Evolutionary conservation across 1,140 invertebrate genomes (phyloP).

Genomic region (Anadara kagoshimensis): DNA sequence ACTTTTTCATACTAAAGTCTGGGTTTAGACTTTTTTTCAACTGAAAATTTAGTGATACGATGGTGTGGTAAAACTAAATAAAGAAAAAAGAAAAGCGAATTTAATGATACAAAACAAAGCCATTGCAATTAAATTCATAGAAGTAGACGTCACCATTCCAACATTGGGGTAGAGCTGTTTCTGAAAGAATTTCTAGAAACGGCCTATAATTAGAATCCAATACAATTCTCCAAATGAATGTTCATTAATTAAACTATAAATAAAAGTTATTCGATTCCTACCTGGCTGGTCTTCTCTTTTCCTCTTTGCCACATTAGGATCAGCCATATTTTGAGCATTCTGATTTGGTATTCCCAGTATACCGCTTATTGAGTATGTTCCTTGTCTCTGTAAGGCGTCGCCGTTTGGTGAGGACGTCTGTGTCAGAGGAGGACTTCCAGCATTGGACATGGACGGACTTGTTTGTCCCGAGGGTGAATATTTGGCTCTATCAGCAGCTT

Average conservation of each 20-base stretch:
- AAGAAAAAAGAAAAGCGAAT: too few species aligned
- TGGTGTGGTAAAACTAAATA: too few species aligned
- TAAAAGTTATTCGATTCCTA: conserved; percentile 10
- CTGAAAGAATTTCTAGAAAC: too few species aligned
- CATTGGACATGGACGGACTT: conserved; percentile 38
- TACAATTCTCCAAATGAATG: too few species aligned
- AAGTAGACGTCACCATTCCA: too few species aligned
- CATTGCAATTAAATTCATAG: too few species aligned
- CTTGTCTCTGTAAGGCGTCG: conserved; percentile 35
- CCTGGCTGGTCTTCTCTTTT: conserved; percentile 48
- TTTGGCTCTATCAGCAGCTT: conserved; percentile 54
- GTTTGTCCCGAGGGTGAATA: conserved; percentile 31
- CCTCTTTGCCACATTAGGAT: conserved; percentile 40
- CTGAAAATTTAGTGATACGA: too few species aligned
- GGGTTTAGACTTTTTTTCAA: too few species aligned
- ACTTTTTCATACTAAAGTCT: too few species aligned
- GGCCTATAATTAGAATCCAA: too few species aligned
- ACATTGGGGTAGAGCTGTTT: too few species aligned
- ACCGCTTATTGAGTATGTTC: conserved; percentile 49
- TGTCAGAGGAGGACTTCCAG: conserved; percentile 27
- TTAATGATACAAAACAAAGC: too few species aligned
- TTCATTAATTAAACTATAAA: neutral
- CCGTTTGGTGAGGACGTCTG: conserved; percentile 43
- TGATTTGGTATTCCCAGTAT: conserved; percentile 47
- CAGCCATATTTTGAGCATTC: conserved; percentile 34